phyloP scores from a whole-genome alignment of 2,797 vertebrate species.

The Cossypha dichroa region DNA sequence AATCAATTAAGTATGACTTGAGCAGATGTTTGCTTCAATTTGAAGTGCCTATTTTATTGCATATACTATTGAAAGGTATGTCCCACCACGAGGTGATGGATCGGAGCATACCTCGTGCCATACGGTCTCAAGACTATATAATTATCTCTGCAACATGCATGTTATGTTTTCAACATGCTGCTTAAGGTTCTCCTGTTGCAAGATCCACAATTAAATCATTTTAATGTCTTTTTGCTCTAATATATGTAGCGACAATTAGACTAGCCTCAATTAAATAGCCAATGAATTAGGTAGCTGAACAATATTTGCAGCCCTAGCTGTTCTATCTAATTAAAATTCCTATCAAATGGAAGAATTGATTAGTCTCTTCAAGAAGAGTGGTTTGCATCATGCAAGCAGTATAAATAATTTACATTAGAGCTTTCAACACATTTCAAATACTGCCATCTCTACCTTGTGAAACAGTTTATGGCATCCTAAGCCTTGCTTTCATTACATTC shows the following conservation, averaged over 20 bases:
- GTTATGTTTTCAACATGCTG: not conserved
- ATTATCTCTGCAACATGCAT: constrained; percentile 35
- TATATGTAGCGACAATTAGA: constrained; percentile 52
- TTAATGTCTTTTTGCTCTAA: constrained; percentile 50
- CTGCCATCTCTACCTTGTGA: constrained; percentile 54
- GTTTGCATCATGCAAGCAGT: constrained; percentile 66
- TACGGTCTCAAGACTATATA: constrained; percentile 4
- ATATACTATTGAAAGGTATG: constrained; percentile 14
- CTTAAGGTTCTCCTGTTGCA: constrained; percentile 41
- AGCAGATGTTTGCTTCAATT: constrained; percentile 64
- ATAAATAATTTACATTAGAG: constrained; percentile 74
- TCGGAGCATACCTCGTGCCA: not conserved
- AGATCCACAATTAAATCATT: constrained; percentile 57
- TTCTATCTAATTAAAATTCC: constrained; percentile 77
- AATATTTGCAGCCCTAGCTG: constrained; percentile 68
- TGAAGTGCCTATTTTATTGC: constrained; percentile 55
- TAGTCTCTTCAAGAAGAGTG: constrained; percentile 68
- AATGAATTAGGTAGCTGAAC: constrained; percentile 50
- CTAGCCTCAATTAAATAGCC: constrained; percentile 62
- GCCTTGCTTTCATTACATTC: constrained; percentile 43
- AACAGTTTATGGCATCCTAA: constrained; percentile 54
- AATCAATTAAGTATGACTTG: constrained; percentile 30
- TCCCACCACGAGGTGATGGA: constrained; percentile 17
- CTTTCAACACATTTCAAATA: constrained; percentile 67
- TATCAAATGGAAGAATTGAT: constrained; percentile 75